Evolutionary conservation across 2,888 invertebrate species (phyloP).

Genomic region (Drosophila pegasa): DNA sequence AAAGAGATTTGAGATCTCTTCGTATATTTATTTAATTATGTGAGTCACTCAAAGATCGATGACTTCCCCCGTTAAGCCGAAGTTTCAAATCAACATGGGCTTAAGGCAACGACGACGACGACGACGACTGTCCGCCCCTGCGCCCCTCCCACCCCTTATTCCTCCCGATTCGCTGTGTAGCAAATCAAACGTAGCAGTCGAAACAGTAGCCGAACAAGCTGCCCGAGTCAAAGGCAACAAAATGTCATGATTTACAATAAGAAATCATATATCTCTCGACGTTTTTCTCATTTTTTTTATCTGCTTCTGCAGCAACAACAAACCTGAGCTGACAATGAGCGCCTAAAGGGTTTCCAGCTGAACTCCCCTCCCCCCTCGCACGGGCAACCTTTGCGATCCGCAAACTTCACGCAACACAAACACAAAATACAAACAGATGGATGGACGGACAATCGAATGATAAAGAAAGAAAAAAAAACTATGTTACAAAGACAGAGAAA

Average conservation of each 20-base stretch:
- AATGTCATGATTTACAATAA: conserved; percentile 79
- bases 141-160: neutral
- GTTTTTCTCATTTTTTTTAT: conserved; percentile 61
- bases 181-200: conserved; percentile 46
- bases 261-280: conserved; percentile 70
- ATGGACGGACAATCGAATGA: conserved; percentile 36
- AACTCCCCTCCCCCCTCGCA: conserved; percentile 33
- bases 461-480: conserved; percentile 53
- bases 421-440: conserved; percentile 55
- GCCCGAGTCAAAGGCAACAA: conserved; percentile 61
- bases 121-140: neutral
- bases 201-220: conserved; percentile 70
- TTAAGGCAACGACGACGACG: neutral
- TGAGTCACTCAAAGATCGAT: conserved; percentile 20
- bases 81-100: conserved; percentile 10
- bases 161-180: conserved; percentile 12
- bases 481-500: conserved; percentile 68
- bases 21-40: conserved; percentile 5
- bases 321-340: conserved; percentile 74
- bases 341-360: conserved; percentile 76
- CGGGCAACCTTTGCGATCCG: conserved; percentile 5
- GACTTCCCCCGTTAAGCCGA: conserved; percentile 8
- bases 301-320: conserved; percentile 51
- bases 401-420: conserved; percentile 38
- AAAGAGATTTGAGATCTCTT: neutral